phyloP scores from a whole-genome alignment of 2,797 vertebrate genomes.

The Lepilemur septentrionalis region DNA sequence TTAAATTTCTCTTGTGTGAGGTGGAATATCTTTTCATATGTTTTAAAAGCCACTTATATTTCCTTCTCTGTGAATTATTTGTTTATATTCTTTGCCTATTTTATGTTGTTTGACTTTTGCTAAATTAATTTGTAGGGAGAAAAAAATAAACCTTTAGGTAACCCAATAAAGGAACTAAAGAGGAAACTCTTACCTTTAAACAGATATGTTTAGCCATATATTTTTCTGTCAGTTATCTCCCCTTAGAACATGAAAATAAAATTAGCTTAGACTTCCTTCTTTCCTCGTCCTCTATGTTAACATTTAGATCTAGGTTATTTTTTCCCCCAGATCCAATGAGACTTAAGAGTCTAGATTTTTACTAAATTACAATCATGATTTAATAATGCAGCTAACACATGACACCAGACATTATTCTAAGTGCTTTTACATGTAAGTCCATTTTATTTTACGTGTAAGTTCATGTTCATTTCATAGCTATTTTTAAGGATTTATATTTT shows the following conservation, averaged over 20 bases:
- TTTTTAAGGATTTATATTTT: neutral
- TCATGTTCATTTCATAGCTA: neutral
- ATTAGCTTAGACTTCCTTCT: neutral
- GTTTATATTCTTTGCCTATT: neutral
- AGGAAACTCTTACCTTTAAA: neutral
- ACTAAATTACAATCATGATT: neutral
- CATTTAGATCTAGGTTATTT: neutral
- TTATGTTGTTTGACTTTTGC: slow-evolving; percentile 35
- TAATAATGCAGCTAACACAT: neutral
- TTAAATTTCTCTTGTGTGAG: neutral
- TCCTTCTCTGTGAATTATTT: slow-evolving; percentile 13
- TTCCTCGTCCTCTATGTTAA: neutral
- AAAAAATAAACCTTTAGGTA: neutral
- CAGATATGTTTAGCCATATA: neutral
- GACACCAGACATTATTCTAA: neutral
- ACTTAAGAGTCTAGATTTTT: neutral
- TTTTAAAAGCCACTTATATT: neutral
- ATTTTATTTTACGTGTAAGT: neutral
- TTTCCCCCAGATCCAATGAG: neutral
- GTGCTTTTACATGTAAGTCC: neutral
- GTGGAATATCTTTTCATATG: neutral
- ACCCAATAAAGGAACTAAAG: neutral
- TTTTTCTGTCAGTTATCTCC: neutral
- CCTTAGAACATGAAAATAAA: neutral
- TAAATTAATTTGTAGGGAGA: neutral